These are phyloP conservation scores for Macrobrachium rosenbergii DNA, from an alignment of 1,140 invertebrate genomes.

Conservation along the genomic window DNA sequence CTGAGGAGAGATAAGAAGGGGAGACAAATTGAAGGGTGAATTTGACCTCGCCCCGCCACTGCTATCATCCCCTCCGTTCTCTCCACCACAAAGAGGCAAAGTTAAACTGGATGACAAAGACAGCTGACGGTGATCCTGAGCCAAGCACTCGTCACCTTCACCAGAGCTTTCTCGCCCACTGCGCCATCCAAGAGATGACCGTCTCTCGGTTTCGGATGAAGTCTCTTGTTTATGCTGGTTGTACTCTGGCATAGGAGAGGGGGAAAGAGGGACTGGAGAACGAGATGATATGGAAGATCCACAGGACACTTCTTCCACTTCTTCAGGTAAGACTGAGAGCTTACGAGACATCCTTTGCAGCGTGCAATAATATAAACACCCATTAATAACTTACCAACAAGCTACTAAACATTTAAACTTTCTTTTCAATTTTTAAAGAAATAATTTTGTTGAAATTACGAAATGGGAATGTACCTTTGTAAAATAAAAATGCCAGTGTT, in stretches of 20 bases:
- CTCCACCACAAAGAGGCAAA: too few species aligned
- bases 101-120: too few species aligned
- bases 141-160: too few species aligned
- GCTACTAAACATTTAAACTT: too few species aligned
- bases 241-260: neutral
- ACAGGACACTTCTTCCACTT: conserved; percentile 40
- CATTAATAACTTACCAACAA: neutral
- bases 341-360: conserved; percentile 54
- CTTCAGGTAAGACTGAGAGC: conserved; percentile 47
- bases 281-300: conserved; percentile 16
- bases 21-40: neutral
- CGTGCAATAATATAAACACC: conserved; percentile 26
- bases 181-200: too few species aligned
- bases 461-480: too few species aligned
- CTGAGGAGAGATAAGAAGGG: conserved; percentile 8
- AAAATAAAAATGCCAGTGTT: too few species aligned
- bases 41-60: neutral
- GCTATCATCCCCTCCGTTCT: neutral
- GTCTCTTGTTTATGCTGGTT: neutral
- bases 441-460: too few species aligned
- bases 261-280: neutral
- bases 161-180: too few species aligned
- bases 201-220: too few species aligned
- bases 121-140: too few species aligned
- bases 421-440: too few species aligned